Evolutionary conservation across 1,140 invertebrate species (phyloP), one percentile per base, ranked within the genome.

Genomic region (Apis cerana): DNA sequence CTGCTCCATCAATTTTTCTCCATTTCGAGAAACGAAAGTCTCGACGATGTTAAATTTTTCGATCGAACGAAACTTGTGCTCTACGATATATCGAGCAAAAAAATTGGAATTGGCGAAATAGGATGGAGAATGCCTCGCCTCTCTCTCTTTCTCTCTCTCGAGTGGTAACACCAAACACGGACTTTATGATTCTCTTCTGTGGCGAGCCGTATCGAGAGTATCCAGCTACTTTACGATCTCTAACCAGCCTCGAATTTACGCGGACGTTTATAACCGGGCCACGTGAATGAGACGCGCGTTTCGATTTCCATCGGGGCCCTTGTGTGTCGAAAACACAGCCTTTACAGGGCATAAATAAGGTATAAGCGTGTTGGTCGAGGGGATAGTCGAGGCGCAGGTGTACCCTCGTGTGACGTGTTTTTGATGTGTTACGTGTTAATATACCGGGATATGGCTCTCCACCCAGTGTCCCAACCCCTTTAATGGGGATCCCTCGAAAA

Each of bases 361-460:
- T 76, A 62, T 62, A 59, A 69, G 62, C 79, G 77, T 77, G 72
- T 86, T 74, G 43, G 65, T 48, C 58, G 70, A 58, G 50, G 48
- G 23, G 58, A 61, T 75, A 79, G n/a, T 27, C 69, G 19, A 61
- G 52, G 61, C 71, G 76, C 87, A 88, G 85, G 86, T 88, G 86
- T 86, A 85, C 82, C 56, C 4, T 43, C 76, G 62, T 88, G 77
- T 77, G 83, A 88, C 75, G 83, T 61, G 79, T 43, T 74, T 85
- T 85, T 90, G 89, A 90, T 90, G 84, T 90, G 89, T 90, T 90
- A 90, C 89, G 89, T 90, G 89, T 90, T 90, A 90, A 90, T 90
- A 90, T 84, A 83, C 84, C 80, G 59, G 80, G 85, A 88, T 82
- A 80, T 59, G 80, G 62, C 78, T 74, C 78, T 87, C 75, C 75